Evolutionary conservation across 2,888 invertebrate genomes (phyloP).

Genomic region (Physocephala rufipes): DNA sequence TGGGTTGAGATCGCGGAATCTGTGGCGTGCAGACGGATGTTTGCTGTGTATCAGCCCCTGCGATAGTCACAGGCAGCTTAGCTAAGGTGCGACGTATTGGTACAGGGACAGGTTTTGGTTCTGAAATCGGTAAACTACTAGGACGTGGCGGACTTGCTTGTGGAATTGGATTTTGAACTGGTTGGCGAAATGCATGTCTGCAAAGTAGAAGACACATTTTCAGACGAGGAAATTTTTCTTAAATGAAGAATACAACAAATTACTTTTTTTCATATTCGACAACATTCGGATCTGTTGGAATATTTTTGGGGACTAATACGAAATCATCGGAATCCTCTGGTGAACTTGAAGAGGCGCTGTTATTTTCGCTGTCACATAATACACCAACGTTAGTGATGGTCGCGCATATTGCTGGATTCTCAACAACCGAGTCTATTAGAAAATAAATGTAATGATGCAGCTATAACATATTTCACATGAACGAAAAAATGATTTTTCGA

Average conservation of each 20-base stretch:
- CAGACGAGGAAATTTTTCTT: neutral
- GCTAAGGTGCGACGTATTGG: conserved; percentile 60
- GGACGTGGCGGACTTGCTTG: conserved; percentile 73
- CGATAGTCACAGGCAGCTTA: conserved; percentile 41
- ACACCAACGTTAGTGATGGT: conserved; percentile 70
- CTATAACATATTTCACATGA: neutral
- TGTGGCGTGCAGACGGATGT: conserved; percentile 38
- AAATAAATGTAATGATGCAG: neutral
- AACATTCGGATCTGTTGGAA: conserved; percentile 70
- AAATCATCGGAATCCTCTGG: conserved; percentile 81
- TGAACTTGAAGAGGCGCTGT: conserved; percentile 70
- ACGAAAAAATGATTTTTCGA: neutral
- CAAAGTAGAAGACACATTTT: neutral
- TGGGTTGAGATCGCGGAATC: conserved; percentile 86
- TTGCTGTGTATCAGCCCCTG: conserved; percentile 34
- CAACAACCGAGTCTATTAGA: conserved; percentile 66
- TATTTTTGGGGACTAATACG: conserved; percentile 79
- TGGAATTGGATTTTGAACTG: conserved; percentile 49
- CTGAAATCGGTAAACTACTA: conserved; percentile 75
- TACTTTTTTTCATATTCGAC: conserved; percentile 61
- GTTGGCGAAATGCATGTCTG: conserved; percentile 49
- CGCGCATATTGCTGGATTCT: conserved; percentile 69
- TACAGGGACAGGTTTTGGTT: conserved; percentile 81
- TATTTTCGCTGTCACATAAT: conserved; percentile 66
- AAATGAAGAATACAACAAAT: conserved; percentile 30